Conservation (phyloP, 2,113 vertebrate genomes). For the Arvicanthis niloticus region DNA sequence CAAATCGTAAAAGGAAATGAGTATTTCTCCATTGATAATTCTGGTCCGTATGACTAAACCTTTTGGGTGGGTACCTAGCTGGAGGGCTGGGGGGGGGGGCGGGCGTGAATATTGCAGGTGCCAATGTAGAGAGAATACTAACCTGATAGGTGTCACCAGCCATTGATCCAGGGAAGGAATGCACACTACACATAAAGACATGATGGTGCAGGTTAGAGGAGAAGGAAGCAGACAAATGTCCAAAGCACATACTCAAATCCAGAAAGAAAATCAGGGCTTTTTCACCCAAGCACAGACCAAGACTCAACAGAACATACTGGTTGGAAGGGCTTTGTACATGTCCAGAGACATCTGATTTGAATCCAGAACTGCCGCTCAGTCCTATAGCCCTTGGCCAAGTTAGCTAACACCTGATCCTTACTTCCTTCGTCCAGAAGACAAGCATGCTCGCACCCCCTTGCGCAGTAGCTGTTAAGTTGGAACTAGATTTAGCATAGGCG, state of each 20-base stretch:
- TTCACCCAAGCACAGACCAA: not conserved
- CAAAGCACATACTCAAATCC: not conserved
- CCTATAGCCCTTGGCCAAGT: not conserved
- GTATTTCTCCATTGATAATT: slow-evolving; percentile 89
- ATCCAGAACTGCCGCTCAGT: not conserved
- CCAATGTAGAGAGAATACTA: not conserved
- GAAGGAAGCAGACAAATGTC: not conserved
- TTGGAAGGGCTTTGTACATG: not conserved
- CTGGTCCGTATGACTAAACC: slow-evolving; percentile 85
- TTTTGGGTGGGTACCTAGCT: not conserved
- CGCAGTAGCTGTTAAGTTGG: not conserved
- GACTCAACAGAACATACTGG: not conserved
- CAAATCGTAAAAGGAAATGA: slow-evolving; percentile 86
- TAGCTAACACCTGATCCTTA: not conserved
- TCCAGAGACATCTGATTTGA: not conserved
- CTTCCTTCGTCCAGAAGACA: not conserved
- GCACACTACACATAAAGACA: not conserved
- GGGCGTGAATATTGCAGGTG: not conserved
- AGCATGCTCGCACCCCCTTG: not conserved
- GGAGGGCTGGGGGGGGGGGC: not conserved
- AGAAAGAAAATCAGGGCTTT: not conserved
- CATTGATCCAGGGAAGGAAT: not conserved
- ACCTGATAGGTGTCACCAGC: not conserved
- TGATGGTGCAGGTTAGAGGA: not conserved
- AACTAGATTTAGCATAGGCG: not conserved